Percentiles rank a stretch among this genome's conserved stretches.
phyloP scores from a whole-genome alignment of 2,888 invertebrate genomes.

The Tanypteryx hageni region DNA sequence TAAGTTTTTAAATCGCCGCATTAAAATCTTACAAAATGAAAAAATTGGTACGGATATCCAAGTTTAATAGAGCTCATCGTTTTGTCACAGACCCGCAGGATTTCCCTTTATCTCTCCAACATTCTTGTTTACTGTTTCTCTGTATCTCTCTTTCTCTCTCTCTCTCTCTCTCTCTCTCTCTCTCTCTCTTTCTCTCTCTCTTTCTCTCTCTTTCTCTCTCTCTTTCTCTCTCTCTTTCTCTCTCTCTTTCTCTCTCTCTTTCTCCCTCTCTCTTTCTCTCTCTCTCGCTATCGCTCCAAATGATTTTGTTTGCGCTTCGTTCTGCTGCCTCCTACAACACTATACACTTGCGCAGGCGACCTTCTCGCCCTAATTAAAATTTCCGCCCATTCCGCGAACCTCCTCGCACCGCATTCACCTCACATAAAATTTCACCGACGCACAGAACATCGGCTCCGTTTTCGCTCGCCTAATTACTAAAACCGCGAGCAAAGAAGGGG shows the following conservation, averaged over 20 bases:
- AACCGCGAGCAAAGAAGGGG: conserved; percentile 37
- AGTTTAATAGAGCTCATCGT: too few relatives aligned
- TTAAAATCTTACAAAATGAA: too few relatives aligned
- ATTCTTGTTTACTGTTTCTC: background rate
- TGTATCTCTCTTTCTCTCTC: background rate
- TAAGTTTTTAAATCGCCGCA: too few relatives aligned
- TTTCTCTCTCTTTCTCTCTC: background rate
- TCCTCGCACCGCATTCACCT: conserved; percentile 48
- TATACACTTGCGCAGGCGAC: background rate
- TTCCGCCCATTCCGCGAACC: background rate
- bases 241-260: background rate
- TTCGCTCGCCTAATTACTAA: conserved; percentile 43
- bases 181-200: background rate
- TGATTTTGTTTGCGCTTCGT: background rate
- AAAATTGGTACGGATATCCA: too few relatives aligned
- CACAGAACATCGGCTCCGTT: background rate
- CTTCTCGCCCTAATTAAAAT: conserved; percentile 37
- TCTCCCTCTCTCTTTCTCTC: background rate
- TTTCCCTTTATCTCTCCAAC: too few relatives aligned
- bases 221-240: background rate
- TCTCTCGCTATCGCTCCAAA: background rate
- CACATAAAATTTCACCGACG: conserved; percentile 34
- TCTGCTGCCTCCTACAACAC: background rate
- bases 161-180: background rate
- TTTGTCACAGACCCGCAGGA: too few relatives aligned